Base-by-base conservation (phyloP, 2,113 vertebrate genomes). In the Colinus virginianus region DNA sequence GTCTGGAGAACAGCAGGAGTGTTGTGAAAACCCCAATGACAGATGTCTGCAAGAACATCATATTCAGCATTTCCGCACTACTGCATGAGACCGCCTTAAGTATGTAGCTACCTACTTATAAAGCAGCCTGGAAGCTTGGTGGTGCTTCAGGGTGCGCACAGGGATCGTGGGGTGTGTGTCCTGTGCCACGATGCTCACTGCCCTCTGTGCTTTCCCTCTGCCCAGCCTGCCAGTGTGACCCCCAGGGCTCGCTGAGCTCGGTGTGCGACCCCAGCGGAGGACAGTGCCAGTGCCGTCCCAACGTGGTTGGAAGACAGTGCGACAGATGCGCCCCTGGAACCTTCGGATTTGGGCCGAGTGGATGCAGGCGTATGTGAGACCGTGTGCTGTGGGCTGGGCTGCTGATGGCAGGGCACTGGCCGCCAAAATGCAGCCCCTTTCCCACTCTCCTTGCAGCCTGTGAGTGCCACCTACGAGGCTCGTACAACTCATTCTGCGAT, bases 1-100 rank as follows among this genome's bases (percentile, higher is more conserved):
- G 99, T 89, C 90, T 99, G 93, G 99, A 99, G 96, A 99, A 99
- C 95, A 99, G 99, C 96, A 98, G 98, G 88, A 98, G 98, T 0
- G 98, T 99, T 43, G 96, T 99, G 79, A 99, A 99, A 97, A 98
- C 98, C 1, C 99, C 97, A 0, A 98, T 98, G 98, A 99, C 99
- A 0, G 99, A 99, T 7, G 98, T 99, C 96, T 99, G 99, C 97
- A 98, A 93, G 84, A 98, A 98, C 94, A 99, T 98, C 72, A 99
- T 99, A 96, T 99, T 99, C 78, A 99, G 99, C 90, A 98, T 99
- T 94, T 99, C 99, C 4, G 98, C 99, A 4, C 95, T 99, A 40
- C 84, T 99, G 66, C 99, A 99, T 13, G 98, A 99, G 81, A 98
- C 98, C 1, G 98, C 98, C 0, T 97, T 99, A 90, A 98, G 99